phyloP scores from a whole-genome alignment of 92 coral and sea anemone species.

The Virgularia gustaviana region DNA sequence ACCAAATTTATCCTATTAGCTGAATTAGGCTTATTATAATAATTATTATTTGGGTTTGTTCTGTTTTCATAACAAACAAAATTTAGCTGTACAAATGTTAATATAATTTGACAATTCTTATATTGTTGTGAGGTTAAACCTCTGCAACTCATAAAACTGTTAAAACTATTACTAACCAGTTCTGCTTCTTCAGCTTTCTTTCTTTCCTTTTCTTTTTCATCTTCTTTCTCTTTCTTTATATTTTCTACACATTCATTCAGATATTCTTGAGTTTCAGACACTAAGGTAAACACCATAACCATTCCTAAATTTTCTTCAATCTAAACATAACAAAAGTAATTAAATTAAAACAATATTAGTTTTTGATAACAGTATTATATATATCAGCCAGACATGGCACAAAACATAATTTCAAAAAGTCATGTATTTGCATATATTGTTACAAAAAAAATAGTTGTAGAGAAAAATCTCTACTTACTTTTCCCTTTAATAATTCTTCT shows the following conservation, averaged over 20 bases:
- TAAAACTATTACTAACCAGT: constrained; percentile 8
- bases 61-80: too few relatives aligned
- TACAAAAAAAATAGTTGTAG: not conserved
- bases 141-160: not conserved
- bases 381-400: not conserved
- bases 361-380: too few relatives aligned
- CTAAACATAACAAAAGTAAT: constrained; percentile 26
- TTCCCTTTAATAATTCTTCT: constrained; percentile 52
- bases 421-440: not conserved
- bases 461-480: constrained; percentile 64
- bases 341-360: not conserved
- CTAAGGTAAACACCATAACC: constrained; percentile 93
- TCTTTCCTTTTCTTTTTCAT: constrained; percentile 57
- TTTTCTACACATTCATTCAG: constrained; percentile 65
- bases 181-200: constrained; percentile 85
- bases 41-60: too few relatives aligned
- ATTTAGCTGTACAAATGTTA: too few relatives aligned
- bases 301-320: constrained; percentile 91
- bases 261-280: constrained; percentile 86
- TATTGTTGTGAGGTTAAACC: too few relatives aligned
- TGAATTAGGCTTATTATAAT: too few relatives aligned
- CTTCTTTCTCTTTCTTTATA: constrained; percentile 59
- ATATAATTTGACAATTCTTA: too few relatives aligned
- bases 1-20: too few relatives aligned
- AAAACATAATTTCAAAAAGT: not conserved